phyloP scores from a whole-genome alignment of 2,888 invertebrate genomes.

The Nebria brevicollis region DNA sequence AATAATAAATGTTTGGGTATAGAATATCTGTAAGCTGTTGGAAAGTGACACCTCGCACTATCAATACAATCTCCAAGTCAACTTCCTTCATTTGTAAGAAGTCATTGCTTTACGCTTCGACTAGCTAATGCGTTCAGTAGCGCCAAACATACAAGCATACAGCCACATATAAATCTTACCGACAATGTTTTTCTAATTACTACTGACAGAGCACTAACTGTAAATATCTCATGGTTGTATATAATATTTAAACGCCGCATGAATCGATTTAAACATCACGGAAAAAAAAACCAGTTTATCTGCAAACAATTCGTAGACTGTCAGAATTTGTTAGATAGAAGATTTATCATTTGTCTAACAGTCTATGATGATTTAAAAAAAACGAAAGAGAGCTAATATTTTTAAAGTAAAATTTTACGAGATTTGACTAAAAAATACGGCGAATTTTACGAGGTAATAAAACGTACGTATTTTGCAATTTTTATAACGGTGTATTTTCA shows the following conservation, averaged over 20 bases:
- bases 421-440: conserved; percentile 27
- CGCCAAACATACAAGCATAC: not conserved
- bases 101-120: not conserved
- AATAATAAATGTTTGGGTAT: not conserved
- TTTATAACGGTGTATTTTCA: conserved; percentile 42
- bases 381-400: too few species aligned
- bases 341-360: conserved; percentile 39
- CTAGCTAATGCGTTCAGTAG: not conserved
- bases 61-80: not conserved
- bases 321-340: conserved; percentile 33
- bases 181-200: conserved; percentile 36
- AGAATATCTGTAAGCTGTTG: not conserved
- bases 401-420: conserved; percentile 31
- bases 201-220: conserved; percentile 33
- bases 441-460: conserved; percentile 40
- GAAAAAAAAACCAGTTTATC: conserved; percentile 23
- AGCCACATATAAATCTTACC: conserved; percentile 31
- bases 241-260: conserved; percentile 27
- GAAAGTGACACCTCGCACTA: not conserved
- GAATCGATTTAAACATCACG: conserved; percentile 36
- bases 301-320: conserved; percentile 37
- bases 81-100: not conserved
- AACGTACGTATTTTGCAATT: conserved; percentile 34
- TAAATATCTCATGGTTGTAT: conserved; percentile 15
- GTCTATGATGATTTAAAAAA: too few species aligned